Evolutionary conservation across 2,113 vertebrate species (phyloP), one percentile per base, ranked within the genome.

Genomic region (Urocitellus parryii): DNA sequence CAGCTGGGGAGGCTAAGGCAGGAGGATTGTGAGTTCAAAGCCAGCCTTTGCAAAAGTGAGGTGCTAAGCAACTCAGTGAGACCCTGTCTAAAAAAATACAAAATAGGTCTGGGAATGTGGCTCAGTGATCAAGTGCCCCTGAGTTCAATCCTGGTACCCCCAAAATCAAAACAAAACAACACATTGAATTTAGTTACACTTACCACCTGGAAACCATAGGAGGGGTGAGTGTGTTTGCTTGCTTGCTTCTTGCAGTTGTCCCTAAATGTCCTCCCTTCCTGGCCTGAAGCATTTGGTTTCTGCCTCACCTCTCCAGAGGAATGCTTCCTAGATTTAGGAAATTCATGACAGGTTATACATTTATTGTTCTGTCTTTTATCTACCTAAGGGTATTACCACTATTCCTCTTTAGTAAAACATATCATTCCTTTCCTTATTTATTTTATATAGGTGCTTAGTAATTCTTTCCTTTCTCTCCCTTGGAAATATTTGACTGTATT

Each of bases 331-430:
- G n/a, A 77, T 81, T 94, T 81, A 81, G 67, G 48, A 80, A 45
- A 56, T 70, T 77, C 29, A 65, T 61, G 27, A n/a, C 20, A 92
- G 81, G 34, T 56, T 56, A 39, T 48, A 27, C 0, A 45, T 17
- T 80, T 86, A 51, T 81, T 65, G 48, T 85, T 77, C 53, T 92
- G n/a, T 74, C 42, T 80, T 92, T 56, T 72, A 6, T 96, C 39
- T 65, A 89, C 42, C 11, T 9, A 96, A 94, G 86, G 42, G 70
- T 25, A 12, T 85, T 25, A 92, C 65, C n/a, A 76, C 24, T 90
- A 72, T 42, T 18, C 17, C 20, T 42, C 91, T 88, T 88, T 74
- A 76, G 68, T 91, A 73, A 92, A 74, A 84, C 74, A 11, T 27
- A 48, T 80, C 10, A 65, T 80, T 73, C n/a, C 32, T 20, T 18